Conservation (phyloP, 2,113 vertebrate genomes). For the Sapayoa aenigma region DNA sequence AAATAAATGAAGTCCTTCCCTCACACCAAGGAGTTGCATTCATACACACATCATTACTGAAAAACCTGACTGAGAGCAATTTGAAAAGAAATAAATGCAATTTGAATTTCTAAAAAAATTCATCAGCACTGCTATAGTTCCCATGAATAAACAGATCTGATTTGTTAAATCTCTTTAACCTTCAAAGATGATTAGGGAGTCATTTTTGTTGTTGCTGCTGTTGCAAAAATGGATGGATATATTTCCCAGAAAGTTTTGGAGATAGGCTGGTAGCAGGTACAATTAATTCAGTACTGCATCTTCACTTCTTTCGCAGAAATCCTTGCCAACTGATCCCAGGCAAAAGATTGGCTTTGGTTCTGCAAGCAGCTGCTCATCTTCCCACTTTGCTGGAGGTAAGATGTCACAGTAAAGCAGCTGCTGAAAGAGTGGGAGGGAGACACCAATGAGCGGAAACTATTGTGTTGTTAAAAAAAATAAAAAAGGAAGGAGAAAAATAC, state of each 20-base stretch:
- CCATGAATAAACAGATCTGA: constrained; percentile 41
- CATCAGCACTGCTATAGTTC: constrained; percentile 38
- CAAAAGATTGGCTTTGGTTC: constrained; percentile 59
- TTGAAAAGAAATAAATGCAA: constrained; percentile 54
- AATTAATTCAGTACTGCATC: constrained; percentile 55
- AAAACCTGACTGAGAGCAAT: constrained; percentile 38
- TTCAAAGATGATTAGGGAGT: constrained; percentile 43
- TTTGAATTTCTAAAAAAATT: constrained; percentile 33
- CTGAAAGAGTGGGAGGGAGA: constrained; percentile 44
- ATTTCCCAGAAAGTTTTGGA: constrained; percentile 44
- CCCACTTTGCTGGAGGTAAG: constrained; percentile 62
- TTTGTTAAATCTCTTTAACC: constrained; percentile 46
- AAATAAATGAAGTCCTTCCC: constrained; percentile 42
- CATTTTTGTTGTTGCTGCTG: constrained; percentile 49
- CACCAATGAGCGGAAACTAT: constrained; percentile 31
- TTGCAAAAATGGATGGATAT: constrained; percentile 12
- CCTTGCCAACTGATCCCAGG: constrained; percentile 51
- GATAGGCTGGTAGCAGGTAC: constrained; percentile 36
- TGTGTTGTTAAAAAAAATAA: background rate
- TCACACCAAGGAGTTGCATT: background rate
- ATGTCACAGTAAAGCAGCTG: constrained; percentile 60
- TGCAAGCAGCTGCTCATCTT: constrained; percentile 55
- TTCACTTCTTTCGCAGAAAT: constrained; percentile 49
- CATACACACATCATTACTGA: constrained; percentile 3
- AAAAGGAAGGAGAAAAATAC: background rate